Evolutionary conservation across 2,888 invertebrate genomes (phyloP).

Genomic region (Eulithis prunata): DNA sequence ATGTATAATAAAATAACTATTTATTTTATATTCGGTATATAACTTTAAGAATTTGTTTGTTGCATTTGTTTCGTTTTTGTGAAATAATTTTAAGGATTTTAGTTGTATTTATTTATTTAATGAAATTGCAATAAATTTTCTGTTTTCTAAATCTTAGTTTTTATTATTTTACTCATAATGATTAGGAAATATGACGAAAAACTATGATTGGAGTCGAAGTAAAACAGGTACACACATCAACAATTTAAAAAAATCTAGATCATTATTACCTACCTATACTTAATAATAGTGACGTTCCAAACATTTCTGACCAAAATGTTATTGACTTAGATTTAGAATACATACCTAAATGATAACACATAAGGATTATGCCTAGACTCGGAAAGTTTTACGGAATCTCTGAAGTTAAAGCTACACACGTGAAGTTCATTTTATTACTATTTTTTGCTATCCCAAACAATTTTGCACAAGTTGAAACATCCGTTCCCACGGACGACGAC

Average conservation of each 20-base stretch:
- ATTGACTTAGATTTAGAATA: too few relatives aligned
- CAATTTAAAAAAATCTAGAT: too few relatives aligned
- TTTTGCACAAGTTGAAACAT: constrained; percentile 51
- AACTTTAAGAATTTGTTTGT: constrained; percentile 64
- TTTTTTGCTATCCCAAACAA: constrained; percentile 41
- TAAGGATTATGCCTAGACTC: too few relatives aligned
- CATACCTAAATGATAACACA: too few relatives aligned
- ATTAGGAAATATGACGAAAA: too few relatives aligned
- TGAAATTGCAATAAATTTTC: constrained; percentile 71
- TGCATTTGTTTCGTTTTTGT: constrained; percentile 81
- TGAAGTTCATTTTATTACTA: neutral
- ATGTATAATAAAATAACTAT: constrained; percentile 62
- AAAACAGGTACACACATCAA: too few relatives aligned
- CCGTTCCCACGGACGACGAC: constrained; percentile 67
- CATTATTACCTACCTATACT: too few relatives aligned
- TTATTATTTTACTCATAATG: constrained; percentile 25
- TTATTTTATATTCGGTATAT: constrained; percentile 68
- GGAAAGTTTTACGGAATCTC: too few relatives aligned
- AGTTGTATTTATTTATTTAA: constrained; percentile 79
- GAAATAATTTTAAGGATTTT: constrained; percentile 71
- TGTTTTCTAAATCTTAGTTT: constrained; percentile 69
- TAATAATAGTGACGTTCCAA: too few relatives aligned
- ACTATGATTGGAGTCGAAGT: too few relatives aligned
- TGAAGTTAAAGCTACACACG: too few relatives aligned
- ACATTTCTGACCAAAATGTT: too few relatives aligned